Conservation (phyloP, 2,797 vertebrate genomes). For the Pseudochirops corinnae region DNA sequence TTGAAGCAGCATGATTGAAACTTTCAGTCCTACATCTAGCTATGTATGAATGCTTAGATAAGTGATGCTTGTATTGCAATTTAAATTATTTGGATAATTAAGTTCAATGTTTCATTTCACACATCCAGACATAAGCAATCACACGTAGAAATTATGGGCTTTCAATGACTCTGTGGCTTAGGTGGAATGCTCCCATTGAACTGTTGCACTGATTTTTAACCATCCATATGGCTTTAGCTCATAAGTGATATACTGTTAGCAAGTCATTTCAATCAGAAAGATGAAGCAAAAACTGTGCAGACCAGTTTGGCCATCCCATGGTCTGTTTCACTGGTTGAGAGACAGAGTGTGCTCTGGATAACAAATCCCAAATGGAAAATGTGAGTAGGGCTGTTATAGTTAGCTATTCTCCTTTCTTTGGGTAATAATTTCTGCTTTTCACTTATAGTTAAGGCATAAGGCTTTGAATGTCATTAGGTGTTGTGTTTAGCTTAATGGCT, state of each 20-base stretch:
- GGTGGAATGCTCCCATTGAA: background rate
- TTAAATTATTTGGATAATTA: slow-evolving; percentile 20
- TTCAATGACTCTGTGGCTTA: background rate
- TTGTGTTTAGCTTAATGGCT: background rate
- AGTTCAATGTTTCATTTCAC: slow-evolving; percentile 5
- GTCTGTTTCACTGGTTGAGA: background rate
- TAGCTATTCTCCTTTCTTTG: background rate
- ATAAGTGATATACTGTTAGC: background rate
- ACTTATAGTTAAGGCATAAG: background rate
- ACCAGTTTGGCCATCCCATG: background rate
- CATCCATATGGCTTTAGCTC: background rate
- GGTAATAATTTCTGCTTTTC: slow-evolving; percentile 20
- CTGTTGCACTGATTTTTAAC: slow-evolving; percentile 8
- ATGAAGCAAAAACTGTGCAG: background rate
- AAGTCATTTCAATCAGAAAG: slow-evolving; percentile 1
- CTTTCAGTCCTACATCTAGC: background rate
- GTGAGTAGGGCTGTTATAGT: background rate
- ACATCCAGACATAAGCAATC: background rate
- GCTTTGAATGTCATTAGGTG: background rate
- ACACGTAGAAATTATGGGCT: background rate
- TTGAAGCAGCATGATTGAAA: background rate
- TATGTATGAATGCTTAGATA: slow-evolving; percentile 26
- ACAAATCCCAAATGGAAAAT: slow-evolving; percentile 22
- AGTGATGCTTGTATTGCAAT: background rate
- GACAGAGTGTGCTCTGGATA: background rate